A percentile compares a stretch with the other conserved stretches of the same genome.
Evolutionary conservation across 2,888 invertebrate genomes (phyloP).

Genomic region (Buathra laborator): DNA sequence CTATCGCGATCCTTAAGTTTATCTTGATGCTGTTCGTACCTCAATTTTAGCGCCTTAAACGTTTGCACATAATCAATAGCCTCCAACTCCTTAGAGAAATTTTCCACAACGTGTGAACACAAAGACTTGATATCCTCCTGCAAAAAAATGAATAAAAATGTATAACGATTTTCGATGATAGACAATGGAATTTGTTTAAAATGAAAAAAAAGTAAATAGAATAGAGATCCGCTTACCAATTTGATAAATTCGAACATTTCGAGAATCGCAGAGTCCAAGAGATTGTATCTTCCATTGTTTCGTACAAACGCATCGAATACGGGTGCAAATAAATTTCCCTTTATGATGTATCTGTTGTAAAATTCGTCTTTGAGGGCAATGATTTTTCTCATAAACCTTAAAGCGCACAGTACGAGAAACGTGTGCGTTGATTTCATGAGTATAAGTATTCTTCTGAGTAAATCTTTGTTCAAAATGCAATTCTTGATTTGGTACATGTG

Average conservation of each 20-base stretch:
- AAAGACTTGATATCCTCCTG: constrained; percentile 95
- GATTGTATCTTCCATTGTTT: constrained; percentile 99
- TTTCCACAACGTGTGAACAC: constrained; percentile 97
- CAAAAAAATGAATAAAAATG: constrained; percentile 65
- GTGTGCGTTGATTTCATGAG: constrained; percentile 98
- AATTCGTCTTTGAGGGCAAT: constrained; percentile 99
- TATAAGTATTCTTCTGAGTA: constrained; percentile 97
- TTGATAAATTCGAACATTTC: constrained; percentile 99
- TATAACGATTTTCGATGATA: neutral
- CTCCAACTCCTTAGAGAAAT: constrained; percentile 97
- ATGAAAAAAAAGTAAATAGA: neutral
- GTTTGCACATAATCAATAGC: constrained; percentile 99
- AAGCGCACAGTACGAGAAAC: constrained; percentile 97
- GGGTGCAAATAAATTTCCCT: constrained; percentile 97
- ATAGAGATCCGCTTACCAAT: constrained; percentile 86
- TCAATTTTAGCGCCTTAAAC: constrained; percentile 95
- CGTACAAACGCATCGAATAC: constrained; percentile 98
- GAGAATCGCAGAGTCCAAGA: constrained; percentile 99
- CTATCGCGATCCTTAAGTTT: constrained; percentile 95
- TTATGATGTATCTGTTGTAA: constrained; percentile 98
- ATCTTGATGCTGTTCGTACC: constrained; percentile 97
- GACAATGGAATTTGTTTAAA: constrained; percentile 84
- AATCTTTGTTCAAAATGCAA: constrained; percentile 98
- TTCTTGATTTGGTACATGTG: constrained; percentile 99
- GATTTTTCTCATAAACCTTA: constrained; percentile 98